These are phyloP conservation scores for Nothoprocta pentlandii DNA, from an alignment of 2,113 vertebrate genomes.

Conservation along the genomic window DNA sequence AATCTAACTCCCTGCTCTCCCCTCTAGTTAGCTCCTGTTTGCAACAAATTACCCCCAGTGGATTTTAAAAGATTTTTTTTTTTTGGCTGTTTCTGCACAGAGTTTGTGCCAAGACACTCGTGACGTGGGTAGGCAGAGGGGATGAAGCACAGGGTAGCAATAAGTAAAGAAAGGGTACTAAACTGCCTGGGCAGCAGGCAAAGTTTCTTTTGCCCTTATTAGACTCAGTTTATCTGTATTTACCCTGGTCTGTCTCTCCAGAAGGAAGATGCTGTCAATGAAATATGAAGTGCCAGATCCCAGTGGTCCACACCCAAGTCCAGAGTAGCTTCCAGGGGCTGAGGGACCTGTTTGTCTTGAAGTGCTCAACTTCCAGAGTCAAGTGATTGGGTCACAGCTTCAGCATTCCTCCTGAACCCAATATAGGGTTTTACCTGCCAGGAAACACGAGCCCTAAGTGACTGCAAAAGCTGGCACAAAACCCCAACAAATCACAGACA, in stretches of 20 bases:
- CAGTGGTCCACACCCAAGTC: not conserved
- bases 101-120: not conserved
- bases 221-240: not conserved
- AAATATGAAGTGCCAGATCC: not conserved
- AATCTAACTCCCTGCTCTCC: not conserved
- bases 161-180: not conserved
- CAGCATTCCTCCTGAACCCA: not conserved
- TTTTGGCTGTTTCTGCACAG: not conserved
- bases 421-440: not conserved
- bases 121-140: not conserved
- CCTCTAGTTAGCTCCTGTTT: not conserved
- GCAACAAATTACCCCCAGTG: not conserved
- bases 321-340: not conserved
- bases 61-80: not conserved
- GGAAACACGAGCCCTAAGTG: accelerated
- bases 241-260: not conserved
- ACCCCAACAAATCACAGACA: not conserved
- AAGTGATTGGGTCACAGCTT: not conserved
- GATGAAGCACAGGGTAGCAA: not conserved
- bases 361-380: not conserved
- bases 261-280: not conserved
- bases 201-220: not conserved
- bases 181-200: not conserved
- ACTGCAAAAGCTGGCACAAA: not conserved
- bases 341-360: not conserved